These are phyloP conservation scores for Paratilapia polleni DNA, from an alignment of 2,113 vertebrate genomes.

Conservation along the genomic window DNA sequence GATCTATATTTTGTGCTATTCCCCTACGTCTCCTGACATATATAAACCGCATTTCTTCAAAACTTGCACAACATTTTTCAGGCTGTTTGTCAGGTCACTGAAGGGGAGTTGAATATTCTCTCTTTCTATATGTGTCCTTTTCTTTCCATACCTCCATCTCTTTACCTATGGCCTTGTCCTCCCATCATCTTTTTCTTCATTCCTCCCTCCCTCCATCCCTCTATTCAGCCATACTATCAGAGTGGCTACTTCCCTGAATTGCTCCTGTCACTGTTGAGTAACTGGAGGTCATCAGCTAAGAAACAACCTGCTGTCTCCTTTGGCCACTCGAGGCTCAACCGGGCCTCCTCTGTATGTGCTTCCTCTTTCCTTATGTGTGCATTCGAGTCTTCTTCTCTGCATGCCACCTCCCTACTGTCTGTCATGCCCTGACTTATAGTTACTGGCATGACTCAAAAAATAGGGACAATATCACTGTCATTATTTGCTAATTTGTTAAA, in stretches of 20 bases:
- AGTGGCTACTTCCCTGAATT: conserved; percentile 1
- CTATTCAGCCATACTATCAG: conserved; percentile 1
- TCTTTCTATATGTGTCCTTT: background rate
- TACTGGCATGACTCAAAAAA: background rate
- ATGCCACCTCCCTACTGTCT: background rate
- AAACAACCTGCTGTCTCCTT: background rate
- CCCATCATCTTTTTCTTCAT: background rate
- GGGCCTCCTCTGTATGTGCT: conserved; percentile 4
- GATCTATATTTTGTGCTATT: background rate
- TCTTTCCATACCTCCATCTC: background rate
- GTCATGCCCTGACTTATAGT: background rate
- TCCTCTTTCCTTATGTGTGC: conserved; percentile 8
- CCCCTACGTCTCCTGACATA: background rate
- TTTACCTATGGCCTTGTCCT: background rate
- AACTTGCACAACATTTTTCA: background rate
- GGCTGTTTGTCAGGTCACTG: background rate
- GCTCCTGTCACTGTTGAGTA: conserved; percentile 14
- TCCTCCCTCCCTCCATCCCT: background rate
- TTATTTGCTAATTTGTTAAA: background rate
- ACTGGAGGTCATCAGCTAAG: conserved; percentile 13
- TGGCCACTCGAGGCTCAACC: conserved; percentile 3
- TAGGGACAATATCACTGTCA: background rate
- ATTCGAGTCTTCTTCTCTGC: background rate
- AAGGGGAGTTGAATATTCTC: background rate
- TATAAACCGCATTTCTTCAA: background rate